Evolutionary conservation across 2,888 invertebrate species (phyloP).

Genomic region (Microdon myrmicae): DNA sequence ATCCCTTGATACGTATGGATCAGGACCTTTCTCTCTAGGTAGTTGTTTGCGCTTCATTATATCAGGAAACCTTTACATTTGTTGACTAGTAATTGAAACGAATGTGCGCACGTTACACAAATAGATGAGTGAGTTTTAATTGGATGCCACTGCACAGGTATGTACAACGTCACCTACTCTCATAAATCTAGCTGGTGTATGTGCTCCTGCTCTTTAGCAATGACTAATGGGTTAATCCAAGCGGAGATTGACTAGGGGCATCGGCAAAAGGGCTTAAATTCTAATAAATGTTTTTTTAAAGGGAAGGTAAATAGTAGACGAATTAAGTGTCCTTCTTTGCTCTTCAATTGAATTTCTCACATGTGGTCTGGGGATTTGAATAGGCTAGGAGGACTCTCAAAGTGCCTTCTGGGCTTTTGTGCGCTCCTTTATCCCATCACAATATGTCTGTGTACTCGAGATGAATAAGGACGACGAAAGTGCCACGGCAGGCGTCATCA

Average conservation of each 20-base stretch:
- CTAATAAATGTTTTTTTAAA: slow-evolving; percentile 48
- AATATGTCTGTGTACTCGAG: slow-evolving; percentile 22
- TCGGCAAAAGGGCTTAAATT: slow-evolving; percentile 43
- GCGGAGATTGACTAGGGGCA: slow-evolving; percentile 26
- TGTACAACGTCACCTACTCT: slow-evolving; percentile 20
- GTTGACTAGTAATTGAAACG: slow-evolving; percentile 46
- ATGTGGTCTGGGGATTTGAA: slow-evolving; percentile 8
- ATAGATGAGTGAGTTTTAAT: slow-evolving; percentile 34
- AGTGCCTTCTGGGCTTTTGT: not conserved
- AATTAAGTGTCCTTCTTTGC: slow-evolving; percentile 11
- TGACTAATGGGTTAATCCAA: slow-evolving; percentile 48
- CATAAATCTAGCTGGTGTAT: slow-evolving; percentile 1
- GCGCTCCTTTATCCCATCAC: slow-evolving; percentile 23
- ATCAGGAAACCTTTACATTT: slow-evolving; percentile 47
- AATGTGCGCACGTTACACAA: too few species aligned
- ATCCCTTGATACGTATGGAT: slow-evolving; percentile 30
- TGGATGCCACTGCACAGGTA: slow-evolving; percentile 30
- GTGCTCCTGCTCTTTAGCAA: not conserved
- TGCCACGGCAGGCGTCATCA: not conserved
- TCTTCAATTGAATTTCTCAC: not conserved
- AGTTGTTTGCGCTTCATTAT: slow-evolving; percentile 39
- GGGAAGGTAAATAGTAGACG: slow-evolving; percentile 20
- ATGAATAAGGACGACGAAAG: too few species aligned
- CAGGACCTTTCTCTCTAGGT: not conserved
- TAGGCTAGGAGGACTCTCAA: not conserved